Evolutionary conservation across 2,113 vertebrate species (phyloP).

Genomic region (Marmota flaviventris): DNA sequence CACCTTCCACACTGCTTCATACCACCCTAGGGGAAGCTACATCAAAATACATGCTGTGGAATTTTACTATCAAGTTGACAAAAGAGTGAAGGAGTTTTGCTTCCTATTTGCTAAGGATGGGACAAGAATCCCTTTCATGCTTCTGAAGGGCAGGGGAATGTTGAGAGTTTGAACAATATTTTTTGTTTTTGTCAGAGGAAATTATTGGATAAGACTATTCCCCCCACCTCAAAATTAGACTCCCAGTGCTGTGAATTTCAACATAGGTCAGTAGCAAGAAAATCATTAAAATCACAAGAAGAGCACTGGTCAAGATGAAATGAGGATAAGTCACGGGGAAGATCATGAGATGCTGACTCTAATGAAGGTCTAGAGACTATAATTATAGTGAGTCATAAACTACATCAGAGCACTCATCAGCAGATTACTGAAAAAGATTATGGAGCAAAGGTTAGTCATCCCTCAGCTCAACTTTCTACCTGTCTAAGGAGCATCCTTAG

Average conservation of each 20-base stretch:
- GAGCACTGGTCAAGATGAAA: rapidly evolving
- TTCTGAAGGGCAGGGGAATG: background rate
- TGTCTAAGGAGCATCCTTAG: background rate
- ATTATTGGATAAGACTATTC: background rate
- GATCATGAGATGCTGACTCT: background rate
- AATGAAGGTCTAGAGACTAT: background rate
- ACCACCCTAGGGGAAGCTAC: background rate
- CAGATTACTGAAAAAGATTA: background rate
- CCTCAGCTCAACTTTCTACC: background rate
- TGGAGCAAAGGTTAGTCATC: background rate
- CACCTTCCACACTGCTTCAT: background rate
- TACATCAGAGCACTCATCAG: background rate
- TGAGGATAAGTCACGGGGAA: background rate
- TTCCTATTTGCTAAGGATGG: background rate
- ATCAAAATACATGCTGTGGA: background rate
- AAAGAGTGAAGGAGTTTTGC: background rate
- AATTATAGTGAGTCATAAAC: background rate
- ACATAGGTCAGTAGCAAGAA: background rate
- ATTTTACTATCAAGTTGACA: background rate
- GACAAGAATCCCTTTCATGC: background rate
- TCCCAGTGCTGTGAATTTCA: background rate
- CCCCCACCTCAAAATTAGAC: background rate
- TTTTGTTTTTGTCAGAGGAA: background rate
- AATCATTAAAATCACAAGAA: background rate
- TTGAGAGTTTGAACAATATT: background rate